Evolutionary conservation across 2,113 vertebrate genomes (phyloP).

Genomic region (Epinephelus moara): DNA sequence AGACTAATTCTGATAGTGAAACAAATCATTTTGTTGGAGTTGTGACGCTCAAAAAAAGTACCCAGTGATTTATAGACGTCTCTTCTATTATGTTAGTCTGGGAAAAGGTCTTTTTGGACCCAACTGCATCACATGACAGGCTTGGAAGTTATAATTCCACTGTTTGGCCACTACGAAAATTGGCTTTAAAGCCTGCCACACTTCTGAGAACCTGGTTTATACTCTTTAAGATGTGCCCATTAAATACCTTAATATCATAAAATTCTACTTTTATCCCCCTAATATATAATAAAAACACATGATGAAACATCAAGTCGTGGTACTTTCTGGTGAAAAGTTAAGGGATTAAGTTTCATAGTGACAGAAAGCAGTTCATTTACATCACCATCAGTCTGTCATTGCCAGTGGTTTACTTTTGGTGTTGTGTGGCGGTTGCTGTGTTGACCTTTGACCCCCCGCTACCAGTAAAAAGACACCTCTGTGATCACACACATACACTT

Average conservation of each 20-base stretch:
- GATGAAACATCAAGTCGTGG: neutral
- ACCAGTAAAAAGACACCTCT: slow-evolving; percentile 43
- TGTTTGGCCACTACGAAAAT: no score
- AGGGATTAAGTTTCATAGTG: neutral
- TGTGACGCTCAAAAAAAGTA: no score
- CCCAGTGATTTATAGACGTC: no score
- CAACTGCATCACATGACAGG: no score
- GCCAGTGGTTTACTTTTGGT: neutral
- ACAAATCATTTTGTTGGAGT: no score
- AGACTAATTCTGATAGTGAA: no score
- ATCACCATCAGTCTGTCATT: neutral
- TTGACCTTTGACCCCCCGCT: slow-evolving; percentile 39
- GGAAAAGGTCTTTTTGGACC: no score
- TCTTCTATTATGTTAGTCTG: no score
- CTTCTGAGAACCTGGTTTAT: no score
- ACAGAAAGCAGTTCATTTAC: neutral
- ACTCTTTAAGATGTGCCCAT: neutral
- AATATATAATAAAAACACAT: neutral
- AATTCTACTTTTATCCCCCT: neutral
- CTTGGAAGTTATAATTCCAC: no score
- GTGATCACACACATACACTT: slow-evolving; percentile 27
- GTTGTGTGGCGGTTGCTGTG: neutral
- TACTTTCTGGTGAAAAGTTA: neutral
- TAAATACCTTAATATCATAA: neutral
- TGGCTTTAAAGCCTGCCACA: no score